Percentiles rank a stretch among this genome's conserved stretches.
These are phyloP conservation scores for Corythaeola cristata DNA, from an alignment of 2,113 vertebrate species.

Conservation along the genomic window DNA sequence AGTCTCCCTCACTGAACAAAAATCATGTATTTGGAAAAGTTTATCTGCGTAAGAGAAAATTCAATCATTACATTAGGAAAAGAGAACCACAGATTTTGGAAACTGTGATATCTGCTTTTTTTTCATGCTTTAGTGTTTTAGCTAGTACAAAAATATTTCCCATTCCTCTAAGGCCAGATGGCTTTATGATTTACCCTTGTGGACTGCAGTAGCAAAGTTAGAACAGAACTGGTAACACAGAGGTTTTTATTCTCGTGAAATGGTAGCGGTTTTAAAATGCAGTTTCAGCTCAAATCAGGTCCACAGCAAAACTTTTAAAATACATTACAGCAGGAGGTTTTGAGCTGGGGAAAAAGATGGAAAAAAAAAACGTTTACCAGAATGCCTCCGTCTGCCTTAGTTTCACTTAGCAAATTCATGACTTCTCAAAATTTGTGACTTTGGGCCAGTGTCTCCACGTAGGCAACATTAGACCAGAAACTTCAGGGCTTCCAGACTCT, in stretches of 20 bases:
- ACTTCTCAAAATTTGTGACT: background rate
- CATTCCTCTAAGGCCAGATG: constrained; percentile 7
- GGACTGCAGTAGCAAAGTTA: background rate
- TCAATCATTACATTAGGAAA: background rate
- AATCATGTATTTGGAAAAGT: background rate
- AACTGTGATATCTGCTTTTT: background rate
- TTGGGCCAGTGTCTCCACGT: background rate
- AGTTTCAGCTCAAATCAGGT: background rate
- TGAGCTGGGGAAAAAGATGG: background rate
- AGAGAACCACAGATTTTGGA: constrained; percentile 22
- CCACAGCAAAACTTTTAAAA: background rate
- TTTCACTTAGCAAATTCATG: background rate
- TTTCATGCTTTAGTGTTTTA: background rate
- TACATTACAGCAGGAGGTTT: background rate
- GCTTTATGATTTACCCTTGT: background rate
- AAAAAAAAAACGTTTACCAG: background rate
- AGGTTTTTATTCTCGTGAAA: background rate
- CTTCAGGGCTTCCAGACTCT: background rate
- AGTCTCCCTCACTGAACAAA: background rate
- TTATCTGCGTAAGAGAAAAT: constrained; percentile 10
- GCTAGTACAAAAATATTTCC: constrained; percentile 23
- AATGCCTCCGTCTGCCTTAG: background rate
- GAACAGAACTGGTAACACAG: background rate
- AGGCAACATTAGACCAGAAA: background rate
- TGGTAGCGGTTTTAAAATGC: background rate